Evolutionary conservation across 2,797 vertebrate species (phyloP).

Genomic region (Coregonus suidteri): DNA sequence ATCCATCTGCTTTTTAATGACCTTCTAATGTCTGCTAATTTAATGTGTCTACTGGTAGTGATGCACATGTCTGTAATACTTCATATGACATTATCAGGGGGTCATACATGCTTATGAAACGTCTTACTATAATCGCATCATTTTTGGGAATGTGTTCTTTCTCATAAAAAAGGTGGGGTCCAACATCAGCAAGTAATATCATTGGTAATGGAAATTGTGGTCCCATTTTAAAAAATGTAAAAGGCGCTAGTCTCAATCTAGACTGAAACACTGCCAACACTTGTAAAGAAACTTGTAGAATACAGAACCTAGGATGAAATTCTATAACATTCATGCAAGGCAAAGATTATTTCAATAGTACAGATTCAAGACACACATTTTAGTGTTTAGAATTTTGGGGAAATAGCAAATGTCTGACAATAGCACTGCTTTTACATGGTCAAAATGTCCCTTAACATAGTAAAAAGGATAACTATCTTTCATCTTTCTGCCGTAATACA

Average conservation of each 20-base stretch:
- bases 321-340: not conserved
- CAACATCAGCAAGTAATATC: not conserved
- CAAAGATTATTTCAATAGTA: not conserved
- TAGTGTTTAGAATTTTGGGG: not conserved
- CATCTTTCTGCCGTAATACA: too few relatives aligned
- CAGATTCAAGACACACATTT: not conserved
- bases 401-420: not conserved
- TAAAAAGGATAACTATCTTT: too few relatives aligned
- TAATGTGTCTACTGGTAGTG: constrained; percentile 1
- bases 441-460: not conserved
- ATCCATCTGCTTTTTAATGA: constrained; percentile 10
- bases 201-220: not conserved
- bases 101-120: not conserved
- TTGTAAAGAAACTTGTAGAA: too few relatives aligned
- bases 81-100: not conserved
- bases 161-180: not conserved
- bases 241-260: not conserved
- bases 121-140: not conserved
- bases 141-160: not conserved
- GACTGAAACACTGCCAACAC: not conserved
- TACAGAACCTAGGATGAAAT: not conserved
- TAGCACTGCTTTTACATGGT: not conserved
- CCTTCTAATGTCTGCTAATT: constrained; percentile 32
- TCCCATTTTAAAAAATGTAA: not conserved
- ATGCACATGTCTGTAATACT: not conserved